These are phyloP conservation scores for Epinephelus moara DNA, from an alignment of 2,113 vertebrate genomes.

Conservation along the genomic window DNA sequence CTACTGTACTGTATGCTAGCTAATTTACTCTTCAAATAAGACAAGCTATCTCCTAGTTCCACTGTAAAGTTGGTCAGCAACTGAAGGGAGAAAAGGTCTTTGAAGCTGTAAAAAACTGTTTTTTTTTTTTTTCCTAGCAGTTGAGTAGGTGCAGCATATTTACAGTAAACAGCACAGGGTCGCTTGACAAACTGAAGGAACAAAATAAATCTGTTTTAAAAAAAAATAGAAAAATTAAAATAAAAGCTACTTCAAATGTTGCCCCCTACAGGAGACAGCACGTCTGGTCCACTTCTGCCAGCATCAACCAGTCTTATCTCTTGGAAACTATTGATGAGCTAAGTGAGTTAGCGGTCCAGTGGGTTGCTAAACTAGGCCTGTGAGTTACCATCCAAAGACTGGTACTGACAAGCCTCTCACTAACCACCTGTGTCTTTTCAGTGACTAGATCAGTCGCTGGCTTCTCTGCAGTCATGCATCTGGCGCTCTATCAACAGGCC, in stretches of 20 bases:
- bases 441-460: neutral
- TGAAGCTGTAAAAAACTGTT: too few species aligned
- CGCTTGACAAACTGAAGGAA: too few species aligned
- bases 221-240: too few species aligned
- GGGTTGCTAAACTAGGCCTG: neutral
- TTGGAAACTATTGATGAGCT: neutral
- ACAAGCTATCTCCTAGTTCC: neutral
- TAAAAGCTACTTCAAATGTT: neutral
- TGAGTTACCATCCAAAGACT: neutral
- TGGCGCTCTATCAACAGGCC: conserved; percentile 7
- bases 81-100: neutral
- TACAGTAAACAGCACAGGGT: too few species aligned
- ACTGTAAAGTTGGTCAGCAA: neutral
- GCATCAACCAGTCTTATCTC: neutral
- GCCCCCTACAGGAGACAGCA: neutral
- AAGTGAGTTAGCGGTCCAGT: neutral
- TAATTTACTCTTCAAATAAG: too few species aligned
- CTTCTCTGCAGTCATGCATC: neutral
- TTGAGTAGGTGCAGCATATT: too few species aligned
- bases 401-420: neutral
- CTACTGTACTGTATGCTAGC: too few species aligned
- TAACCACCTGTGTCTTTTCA: neutral
- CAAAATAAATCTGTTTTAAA: too few species aligned
- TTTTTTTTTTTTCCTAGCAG: too few species aligned
- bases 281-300: neutral